Evolutionary conservation across 2,888 invertebrate genomes (phyloP).

Genomic region (Toxonevra muliebris): DNA sequence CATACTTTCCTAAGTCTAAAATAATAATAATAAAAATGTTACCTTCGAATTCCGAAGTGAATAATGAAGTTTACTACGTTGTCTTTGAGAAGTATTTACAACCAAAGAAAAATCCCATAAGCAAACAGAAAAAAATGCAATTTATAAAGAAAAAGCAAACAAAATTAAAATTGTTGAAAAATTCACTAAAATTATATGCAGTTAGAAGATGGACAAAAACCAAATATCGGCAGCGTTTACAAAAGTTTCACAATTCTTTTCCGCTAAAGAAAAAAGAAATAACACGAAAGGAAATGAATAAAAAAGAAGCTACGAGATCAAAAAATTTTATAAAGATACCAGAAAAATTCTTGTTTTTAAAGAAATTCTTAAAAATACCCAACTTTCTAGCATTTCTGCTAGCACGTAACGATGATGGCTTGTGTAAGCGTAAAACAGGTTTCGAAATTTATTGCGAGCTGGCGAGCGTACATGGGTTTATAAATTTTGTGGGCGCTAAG

Average conservation of each 20-base stretch:
- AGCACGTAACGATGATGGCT: slow-evolving; percentile 52
- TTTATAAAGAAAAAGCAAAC: neutral
- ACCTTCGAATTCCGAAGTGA: neutral
- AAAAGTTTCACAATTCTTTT: neutral
- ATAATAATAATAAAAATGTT: neutral
- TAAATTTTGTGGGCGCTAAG: slow-evolving; percentile 51
- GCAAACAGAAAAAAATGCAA: neutral
- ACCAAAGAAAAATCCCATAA: slow-evolving; percentile 4
- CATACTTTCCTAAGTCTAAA: neutral
- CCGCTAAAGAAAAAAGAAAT: slow-evolving; percentile 14
- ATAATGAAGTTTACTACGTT: slow-evolving; percentile 9
- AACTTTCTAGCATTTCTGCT: slow-evolving; percentile 44
- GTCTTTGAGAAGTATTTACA: slow-evolving; percentile 31
- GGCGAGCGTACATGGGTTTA: slow-evolving; percentile 59
- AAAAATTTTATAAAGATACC: neutral
- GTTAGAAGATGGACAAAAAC: neutral
- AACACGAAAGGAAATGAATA: neutral
- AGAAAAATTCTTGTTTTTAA: neutral
- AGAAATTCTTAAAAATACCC: slow-evolving; percentile 1
- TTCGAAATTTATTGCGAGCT: slow-evolving; percentile 60
- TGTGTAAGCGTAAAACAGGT: slow-evolving; percentile 53
- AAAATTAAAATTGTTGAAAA: neutral
- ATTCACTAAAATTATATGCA: neutral
- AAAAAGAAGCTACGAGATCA: neutral
- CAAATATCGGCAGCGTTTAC: too few species aligned